Conservation (phyloP, 2,113 vertebrate genomes). For the Azemiops feae region DNA sequence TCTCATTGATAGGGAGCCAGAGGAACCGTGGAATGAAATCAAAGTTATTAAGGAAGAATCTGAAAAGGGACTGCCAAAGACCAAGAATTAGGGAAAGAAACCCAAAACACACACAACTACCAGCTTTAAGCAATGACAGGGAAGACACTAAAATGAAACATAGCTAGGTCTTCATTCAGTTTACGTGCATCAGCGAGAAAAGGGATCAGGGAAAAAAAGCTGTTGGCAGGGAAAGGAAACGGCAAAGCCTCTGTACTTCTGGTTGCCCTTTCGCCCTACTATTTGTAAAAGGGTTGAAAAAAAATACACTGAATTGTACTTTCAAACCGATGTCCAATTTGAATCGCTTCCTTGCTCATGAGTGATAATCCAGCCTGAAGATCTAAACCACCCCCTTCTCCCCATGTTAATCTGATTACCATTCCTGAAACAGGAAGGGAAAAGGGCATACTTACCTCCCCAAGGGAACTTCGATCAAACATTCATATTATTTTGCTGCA, state of each 20-base stretch:
- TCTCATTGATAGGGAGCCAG: fast-evolving
- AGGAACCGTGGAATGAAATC: neutral
- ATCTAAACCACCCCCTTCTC: no score
- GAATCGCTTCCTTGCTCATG: neutral
- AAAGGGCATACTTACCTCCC: neutral
- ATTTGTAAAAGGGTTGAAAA: neutral
- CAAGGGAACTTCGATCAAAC: neutral
- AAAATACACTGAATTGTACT: neutral
- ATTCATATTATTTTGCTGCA: neutral
- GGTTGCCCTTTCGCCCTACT: neutral
- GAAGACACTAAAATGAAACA: neutral
- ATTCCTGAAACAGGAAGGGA: neutral
- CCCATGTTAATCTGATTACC: neutral
- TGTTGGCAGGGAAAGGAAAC: neutral
- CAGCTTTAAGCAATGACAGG: neutral
- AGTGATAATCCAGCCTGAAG: no score
- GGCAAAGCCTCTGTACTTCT: neutral
- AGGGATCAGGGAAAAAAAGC: no score
- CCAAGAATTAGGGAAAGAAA: neutral
- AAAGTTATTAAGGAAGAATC: neutral
- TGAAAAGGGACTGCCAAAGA: neutral
- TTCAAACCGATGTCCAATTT: neutral
- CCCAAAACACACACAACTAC: neutral
- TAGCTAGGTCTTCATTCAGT: neutral
- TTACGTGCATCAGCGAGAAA: neutral